Conservation (phyloP, 2,113 vertebrate genomes). For the Chiloscyllium plagiosum region DNA sequence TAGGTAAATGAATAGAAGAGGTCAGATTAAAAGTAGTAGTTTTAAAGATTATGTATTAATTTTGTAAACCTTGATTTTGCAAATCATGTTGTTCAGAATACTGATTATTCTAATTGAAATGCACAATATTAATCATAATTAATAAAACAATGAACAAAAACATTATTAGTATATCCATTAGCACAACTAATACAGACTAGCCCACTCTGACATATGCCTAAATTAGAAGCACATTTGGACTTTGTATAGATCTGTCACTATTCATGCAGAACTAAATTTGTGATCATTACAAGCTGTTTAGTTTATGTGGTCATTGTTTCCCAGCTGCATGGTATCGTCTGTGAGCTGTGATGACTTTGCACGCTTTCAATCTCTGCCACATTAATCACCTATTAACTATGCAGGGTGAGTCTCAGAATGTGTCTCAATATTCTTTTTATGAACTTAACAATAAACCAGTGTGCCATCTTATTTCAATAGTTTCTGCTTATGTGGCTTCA, state of each 20-base stretch:
- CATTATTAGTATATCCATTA: neutral
- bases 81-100: neutral
- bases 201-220: neutral
- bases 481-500: neutral
- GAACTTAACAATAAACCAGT: neutral
- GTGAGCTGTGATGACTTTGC: neutral
- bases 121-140: neutral
- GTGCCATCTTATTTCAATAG: neutral
- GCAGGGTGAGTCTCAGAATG: neutral
- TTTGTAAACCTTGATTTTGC: neutral
- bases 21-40: neutral
- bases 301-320: conserved; percentile 31
- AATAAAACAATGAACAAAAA: neutral
- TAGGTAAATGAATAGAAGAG: neutral
- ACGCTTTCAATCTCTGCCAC: neutral
- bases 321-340: neutral
- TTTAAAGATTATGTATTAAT: neutral
- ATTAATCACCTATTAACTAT: conserved; percentile 6
- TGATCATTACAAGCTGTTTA: conserved; percentile 29
- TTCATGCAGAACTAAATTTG: neutral
- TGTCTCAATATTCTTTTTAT: neutral
- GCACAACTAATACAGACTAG: neutral
- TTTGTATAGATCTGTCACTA: conserved; percentile 22
- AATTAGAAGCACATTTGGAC: conserved; percentile 14
- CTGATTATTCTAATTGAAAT: neutral